A percentile compares a stretch with the other conserved stretches of the same genome.
These are phyloP conservation scores for Perca schrenkii DNA, from an alignment of 2,113 vertebrate genomes.

Conservation along the genomic window DNA sequence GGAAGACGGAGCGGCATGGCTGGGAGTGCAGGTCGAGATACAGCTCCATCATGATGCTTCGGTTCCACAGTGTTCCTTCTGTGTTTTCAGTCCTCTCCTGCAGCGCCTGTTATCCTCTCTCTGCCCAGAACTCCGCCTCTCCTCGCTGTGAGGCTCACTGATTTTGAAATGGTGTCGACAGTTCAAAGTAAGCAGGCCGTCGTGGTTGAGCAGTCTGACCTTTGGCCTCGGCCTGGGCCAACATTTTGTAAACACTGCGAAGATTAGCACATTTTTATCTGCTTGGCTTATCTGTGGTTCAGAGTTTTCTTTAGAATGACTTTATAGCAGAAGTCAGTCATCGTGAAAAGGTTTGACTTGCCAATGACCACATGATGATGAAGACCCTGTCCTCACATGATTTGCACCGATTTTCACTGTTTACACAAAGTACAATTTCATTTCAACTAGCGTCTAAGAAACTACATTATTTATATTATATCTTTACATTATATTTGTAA, in stretches of 20 bases:
- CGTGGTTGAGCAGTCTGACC: slow-evolving; percentile 48
- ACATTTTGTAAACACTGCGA: slow-evolving; percentile 57
- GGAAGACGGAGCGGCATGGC: slow-evolving; percentile 88
- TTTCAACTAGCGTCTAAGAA: too few relatives aligned
- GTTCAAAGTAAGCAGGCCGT: slow-evolving; percentile 46
- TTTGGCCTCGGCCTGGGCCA: slow-evolving; percentile 28
- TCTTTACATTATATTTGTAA: too few relatives aligned
- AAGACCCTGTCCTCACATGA: not conserved
- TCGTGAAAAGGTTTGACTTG: not conserved
- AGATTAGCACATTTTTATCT: slow-evolving; percentile 19
- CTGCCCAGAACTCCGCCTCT: slow-evolving; percentile 36
- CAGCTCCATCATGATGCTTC: slow-evolving; percentile 80
- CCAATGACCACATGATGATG: not conserved
- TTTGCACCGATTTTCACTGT: too few relatives aligned
- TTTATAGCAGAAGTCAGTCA: not conserved
- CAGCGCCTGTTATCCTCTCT: not conserved
- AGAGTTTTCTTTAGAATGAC: not conserved
- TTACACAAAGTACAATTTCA: not conserved
- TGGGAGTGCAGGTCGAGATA: slow-evolving; percentile 90
- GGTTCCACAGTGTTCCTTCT: not conserved
- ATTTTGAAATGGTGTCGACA: slow-evolving; percentile 50
- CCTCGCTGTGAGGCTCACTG: not conserved
- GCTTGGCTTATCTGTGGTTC: not conserved
- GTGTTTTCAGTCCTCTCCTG: slow-evolving; percentile 2
- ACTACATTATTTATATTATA: too few relatives aligned